These are phyloP conservation scores for Gryllus longicercus DNA, from an alignment of 2,888 invertebrate genomes.

Conservation along the genomic window DNA sequence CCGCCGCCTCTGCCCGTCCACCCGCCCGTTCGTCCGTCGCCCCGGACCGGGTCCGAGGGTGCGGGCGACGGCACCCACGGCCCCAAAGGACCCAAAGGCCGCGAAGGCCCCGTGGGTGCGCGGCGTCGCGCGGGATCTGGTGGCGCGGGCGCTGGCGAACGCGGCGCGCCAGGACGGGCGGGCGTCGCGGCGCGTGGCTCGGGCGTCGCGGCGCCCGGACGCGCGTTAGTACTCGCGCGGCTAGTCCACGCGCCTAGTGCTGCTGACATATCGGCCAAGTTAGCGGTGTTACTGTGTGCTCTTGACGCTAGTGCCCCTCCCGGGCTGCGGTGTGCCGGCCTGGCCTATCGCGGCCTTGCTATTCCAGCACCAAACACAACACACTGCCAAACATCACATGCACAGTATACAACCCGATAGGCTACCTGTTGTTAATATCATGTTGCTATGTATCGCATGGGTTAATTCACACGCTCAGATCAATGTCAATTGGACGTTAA, in stretches of 20 bases:
- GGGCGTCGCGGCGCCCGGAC: background rate
- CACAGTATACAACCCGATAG: slow-evolving; percentile 31
- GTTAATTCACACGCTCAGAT: slow-evolving; percentile 36
- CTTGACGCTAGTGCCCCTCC: slow-evolving; percentile 10
- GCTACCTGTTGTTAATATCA: slow-evolving; percentile 34
- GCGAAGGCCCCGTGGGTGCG: too few relatives aligned
- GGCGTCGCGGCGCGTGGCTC: background rate
- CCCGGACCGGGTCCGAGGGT: too few relatives aligned
- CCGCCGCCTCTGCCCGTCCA: background rate
- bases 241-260: slow-evolving; percentile 17
- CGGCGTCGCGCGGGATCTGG: too few relatives aligned
- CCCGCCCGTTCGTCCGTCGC: background rate
- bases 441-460: slow-evolving; percentile 34
- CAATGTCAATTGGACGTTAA: slow-evolving; percentile 38
- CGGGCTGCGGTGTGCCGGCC: slow-evolving; percentile 18
- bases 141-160: too few relatives aligned
- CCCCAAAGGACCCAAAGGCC: too few relatives aligned
- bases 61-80: too few relatives aligned
- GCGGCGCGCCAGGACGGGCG: too few relatives aligned
- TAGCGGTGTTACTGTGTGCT: slow-evolving; percentile 9
- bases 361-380: slow-evolving; percentile 18
- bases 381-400: slow-evolving; percentile 29
- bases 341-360: slow-evolving; percentile 18
- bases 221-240: background rate
- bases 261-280: background rate